A percentile compares a stretch with the other conserved stretches of the same genome.
phyloP scores from a whole-genome alignment of 2,888 invertebrate genomes.

The Rhingia rostrata region DNA sequence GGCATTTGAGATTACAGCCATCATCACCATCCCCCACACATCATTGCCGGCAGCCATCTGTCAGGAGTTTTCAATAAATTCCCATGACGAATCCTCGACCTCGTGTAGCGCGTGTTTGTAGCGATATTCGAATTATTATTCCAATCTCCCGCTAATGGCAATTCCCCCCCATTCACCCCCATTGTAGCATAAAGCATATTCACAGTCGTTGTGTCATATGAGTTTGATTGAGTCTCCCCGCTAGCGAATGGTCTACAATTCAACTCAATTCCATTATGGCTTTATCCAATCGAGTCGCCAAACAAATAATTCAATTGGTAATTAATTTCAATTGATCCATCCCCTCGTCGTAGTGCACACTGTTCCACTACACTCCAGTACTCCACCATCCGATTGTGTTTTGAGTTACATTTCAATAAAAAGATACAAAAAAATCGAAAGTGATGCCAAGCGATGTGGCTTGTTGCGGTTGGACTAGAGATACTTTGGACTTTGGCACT shows the following conservation, averaged over 20 bases:
- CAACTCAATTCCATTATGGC: conserved; percentile 47
- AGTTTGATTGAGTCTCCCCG: conserved; percentile 1
- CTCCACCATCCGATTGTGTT: not conserved
- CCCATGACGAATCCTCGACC: conserved; percentile 40
- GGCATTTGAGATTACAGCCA: conserved; percentile 40
- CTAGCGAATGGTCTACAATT: conserved; percentile 13
- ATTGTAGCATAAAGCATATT: too few relatives aligned
- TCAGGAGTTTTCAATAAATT: conserved; percentile 42
- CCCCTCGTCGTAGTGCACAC: not conserved
- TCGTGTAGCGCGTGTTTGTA: conserved; percentile 32
- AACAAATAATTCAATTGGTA: conserved; percentile 52
- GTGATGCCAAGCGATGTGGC: conserved; percentile 32
- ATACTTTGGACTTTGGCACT: conserved; percentile 45
- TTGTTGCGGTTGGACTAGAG: not conserved
- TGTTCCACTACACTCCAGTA: not conserved
- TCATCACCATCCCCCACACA: not conserved
- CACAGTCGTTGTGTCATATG: conserved; percentile 4
- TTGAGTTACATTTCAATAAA: conserved; percentile 36
- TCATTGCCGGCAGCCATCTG: conserved; percentile 14
- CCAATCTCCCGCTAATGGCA: conserved; percentile 19
- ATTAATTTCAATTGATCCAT: conserved; percentile 58
- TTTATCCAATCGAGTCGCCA: conserved; percentile 61
- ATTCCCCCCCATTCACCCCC: not conserved
- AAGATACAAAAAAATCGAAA: conserved; percentile 40
- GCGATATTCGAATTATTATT: conserved; percentile 1